Evolutionary conservation across 2,888 invertebrate species (phyloP).

Genomic region (Pinctada fucata): DNA sequence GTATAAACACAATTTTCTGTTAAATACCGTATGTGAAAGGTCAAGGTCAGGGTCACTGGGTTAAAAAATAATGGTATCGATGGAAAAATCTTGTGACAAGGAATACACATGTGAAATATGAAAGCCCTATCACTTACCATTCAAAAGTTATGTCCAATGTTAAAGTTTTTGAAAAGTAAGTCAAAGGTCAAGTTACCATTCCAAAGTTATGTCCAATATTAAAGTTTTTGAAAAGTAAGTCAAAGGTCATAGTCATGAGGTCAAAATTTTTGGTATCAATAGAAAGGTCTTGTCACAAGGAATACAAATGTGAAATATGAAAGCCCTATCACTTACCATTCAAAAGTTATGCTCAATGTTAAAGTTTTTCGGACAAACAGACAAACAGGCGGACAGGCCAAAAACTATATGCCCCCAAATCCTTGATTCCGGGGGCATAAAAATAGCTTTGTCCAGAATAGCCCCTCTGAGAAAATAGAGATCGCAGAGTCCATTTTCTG

Average conservation of each 20-base stretch:
- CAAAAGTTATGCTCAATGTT: background rate
- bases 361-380: background rate
- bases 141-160: too few relatives aligned
- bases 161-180: too few relatives aligned
- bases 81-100: too few relatives aligned
- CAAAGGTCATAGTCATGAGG: background rate
- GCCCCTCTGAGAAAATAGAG: too few relatives aligned
- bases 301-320: background rate
- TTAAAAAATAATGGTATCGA: too few relatives aligned
- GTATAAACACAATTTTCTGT: too few relatives aligned
- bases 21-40: too few relatives aligned
- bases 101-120: too few relatives aligned
- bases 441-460: background rate
- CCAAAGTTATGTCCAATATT: background rate
- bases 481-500: too few relatives aligned
- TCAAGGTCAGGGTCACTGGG: too few relatives aligned
- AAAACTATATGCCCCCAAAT: slow-evolving; percentile 1
- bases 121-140: too few relatives aligned
- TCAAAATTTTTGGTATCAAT: background rate
- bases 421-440: background rate
- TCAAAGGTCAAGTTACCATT: background rate
- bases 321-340: background rate
- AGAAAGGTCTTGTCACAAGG: background rate
- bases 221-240: background rate
- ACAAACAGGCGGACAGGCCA: background rate